Evolutionary conservation across 1,140 invertebrate genomes (phyloP), one percentile per base, ranked within the genome.

Genomic region (Cotesia glomerata): DNA sequence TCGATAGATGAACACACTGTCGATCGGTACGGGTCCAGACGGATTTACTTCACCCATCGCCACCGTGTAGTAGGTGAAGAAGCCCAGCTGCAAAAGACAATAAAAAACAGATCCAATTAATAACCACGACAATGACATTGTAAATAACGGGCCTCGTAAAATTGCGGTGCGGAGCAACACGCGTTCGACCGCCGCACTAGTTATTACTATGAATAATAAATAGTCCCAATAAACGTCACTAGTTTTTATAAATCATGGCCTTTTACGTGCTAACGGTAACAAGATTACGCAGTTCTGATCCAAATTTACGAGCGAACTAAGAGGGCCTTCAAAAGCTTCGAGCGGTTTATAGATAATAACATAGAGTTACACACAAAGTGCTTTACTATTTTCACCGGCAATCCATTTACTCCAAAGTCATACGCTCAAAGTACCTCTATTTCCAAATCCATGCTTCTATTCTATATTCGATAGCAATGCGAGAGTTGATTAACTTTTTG

Each of bases 1-100:
- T 74, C 95, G 90, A 88, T 97, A 98, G 73, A 98, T 97, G 80
- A 98, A 96, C 71, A 96, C 90, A 74, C 95, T 97, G 87, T 97
- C 95, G 72, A 95, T 94, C 65, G 96, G 95, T 76, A 98, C 94
- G 2, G 96, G 96, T 63, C 95, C 95, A 35, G 94, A 93, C 65
- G 94, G 91, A 81, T 94, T 95, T 66, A 97, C 90, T 82, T 93
- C 92, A 39, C 95, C 95, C 69, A 91, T 91, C 45, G 91, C 91
- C 75, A 95, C 89, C 61, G 93, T 93, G 85, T 97, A 96, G 88
- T 97, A 98, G 35, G 94, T 91, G 89, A 97, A 98, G 84, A 97
- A 95, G 51, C 93, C 94, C 85, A 98, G 87, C 95, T 98, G 90
- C 2, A 91, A 91, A 35, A 71, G 35, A 81, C 80, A 80, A 80